Conservation (phyloP, 2,888 invertebrate genomes). For the Auanema freiburgensis region DNA sequence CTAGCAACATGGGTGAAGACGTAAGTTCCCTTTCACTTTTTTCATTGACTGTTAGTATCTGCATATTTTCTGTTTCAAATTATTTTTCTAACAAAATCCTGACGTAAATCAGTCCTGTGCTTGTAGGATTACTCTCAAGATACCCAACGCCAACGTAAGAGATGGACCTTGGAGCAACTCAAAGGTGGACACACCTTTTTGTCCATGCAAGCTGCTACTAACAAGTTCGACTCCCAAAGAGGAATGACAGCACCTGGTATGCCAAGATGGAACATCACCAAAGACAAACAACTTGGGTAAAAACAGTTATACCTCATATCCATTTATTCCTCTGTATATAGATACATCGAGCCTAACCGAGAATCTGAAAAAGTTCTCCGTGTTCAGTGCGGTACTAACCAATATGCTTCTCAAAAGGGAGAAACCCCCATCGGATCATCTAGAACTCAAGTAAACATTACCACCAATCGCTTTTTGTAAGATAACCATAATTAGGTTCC, state of each 20-base stretch:
- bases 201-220: constrained; percentile 61
- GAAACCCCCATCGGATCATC: constrained; percentile 61
- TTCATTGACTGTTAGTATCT: no score
- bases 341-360: constrained; percentile 62
- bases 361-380: constrained; percentile 59
- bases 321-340: constrained; percentile 24
- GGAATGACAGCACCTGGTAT: constrained; percentile 63
- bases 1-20: constrained; percentile 23
- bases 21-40: constrained; percentile 8
- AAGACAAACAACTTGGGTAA: constrained; percentile 61
- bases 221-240: constrained; percentile 61
- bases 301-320: constrained; percentile 1
- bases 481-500: constrained; percentile 36
- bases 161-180: constrained; percentile 62
- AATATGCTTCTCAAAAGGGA: constrained; percentile 63
- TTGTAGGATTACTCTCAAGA: constrained; percentile 21
- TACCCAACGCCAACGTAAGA: constrained; percentile 36
- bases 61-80: no score
- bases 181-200: constrained; percentile 61
- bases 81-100: no score
- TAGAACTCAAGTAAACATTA: constrained; percentile 40
- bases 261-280: constrained; percentile 62
- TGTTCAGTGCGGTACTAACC: constrained; percentile 62
- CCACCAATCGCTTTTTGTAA: background rate
- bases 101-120: no score